phyloP scores from a whole-genome alignment of 2,113 vertebrate species.

The Daubentonia madagascariensis region DNA sequence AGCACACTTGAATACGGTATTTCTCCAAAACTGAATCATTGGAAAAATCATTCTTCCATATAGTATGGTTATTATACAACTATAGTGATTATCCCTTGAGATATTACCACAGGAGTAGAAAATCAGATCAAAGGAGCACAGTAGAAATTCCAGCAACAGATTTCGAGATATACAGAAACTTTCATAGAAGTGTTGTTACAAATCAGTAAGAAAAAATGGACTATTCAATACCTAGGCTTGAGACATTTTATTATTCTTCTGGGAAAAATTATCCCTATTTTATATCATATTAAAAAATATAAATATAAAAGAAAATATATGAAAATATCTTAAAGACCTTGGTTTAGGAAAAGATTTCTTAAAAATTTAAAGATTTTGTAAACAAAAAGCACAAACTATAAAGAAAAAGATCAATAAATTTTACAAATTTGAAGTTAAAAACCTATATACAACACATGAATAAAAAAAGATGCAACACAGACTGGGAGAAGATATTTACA shows the following conservation, averaged over 20 bases:
- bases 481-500: background rate
- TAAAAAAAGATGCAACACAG: background rate
- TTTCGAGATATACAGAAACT: background rate
- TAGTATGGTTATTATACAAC: background rate
- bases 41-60: background rate
- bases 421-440: background rate
- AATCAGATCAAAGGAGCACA: background rate
- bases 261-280: background rate
- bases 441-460: background rate
- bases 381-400: background rate
- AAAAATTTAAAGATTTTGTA: background rate
- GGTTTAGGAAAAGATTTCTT: background rate
- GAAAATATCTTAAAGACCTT: background rate
- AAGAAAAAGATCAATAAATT: background rate
- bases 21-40: slow-evolving; percentile 13
- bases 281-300: background rate
- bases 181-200: background rate
- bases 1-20: background rate
- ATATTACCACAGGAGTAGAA: background rate
- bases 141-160: background rate
- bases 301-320: background rate
- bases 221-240: background rate
- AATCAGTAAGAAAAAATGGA: background rate
- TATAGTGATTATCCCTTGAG: background rate
- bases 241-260: background rate